Percentiles rank a stretch among this genome's conserved stretches.
These are phyloP conservation scores for Enteromius fasciolatus DNA, from an alignment of 2,797 vertebrate species.

Conservation along the genomic window DNA sequence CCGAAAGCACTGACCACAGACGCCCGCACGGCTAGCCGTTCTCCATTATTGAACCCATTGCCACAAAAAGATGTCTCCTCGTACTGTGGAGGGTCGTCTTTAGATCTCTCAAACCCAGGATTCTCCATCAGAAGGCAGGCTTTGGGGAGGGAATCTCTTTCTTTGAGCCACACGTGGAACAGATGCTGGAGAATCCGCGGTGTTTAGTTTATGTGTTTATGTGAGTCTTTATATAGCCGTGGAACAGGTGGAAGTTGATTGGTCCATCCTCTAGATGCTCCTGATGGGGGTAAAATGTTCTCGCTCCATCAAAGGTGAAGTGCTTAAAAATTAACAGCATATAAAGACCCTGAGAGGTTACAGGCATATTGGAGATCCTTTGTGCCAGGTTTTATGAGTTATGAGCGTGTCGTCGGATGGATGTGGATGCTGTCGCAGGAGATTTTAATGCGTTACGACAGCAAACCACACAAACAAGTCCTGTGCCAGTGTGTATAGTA, in stretches of 20 bases:
- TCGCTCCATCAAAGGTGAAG: constrained; percentile 75
- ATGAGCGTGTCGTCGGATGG: neutral
- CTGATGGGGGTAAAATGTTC: constrained; percentile 74
- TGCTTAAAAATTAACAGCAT: constrained; percentile 83
- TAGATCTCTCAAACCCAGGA: constrained; percentile 65
- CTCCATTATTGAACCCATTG: constrained; percentile 77
- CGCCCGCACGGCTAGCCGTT: constrained; percentile 78
- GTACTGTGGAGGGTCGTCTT: constrained; percentile 84
- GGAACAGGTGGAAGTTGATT: constrained; percentile 64
- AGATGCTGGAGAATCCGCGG: constrained; percentile 3
- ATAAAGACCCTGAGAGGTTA: constrained; percentile 69
- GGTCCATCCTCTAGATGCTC: constrained; percentile 64
- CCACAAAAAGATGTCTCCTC: constrained; percentile 82
- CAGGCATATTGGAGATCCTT: constrained; percentile 73
- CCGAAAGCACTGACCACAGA: constrained; percentile 89
- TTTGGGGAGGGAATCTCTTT: neutral
- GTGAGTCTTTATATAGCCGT: neutral
- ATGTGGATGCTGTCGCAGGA: neutral
- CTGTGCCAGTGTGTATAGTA: neutral
- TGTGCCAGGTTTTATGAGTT: constrained; percentile 20
- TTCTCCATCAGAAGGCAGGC: constrained; percentile 74
- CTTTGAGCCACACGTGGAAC: neutral
- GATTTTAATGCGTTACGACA: neutral
- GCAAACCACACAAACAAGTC: neutral
- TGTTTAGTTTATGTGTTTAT: neutral